Conservation (phyloP, 2,113 vertebrate species). For the Casuarius casuarius region DNA sequence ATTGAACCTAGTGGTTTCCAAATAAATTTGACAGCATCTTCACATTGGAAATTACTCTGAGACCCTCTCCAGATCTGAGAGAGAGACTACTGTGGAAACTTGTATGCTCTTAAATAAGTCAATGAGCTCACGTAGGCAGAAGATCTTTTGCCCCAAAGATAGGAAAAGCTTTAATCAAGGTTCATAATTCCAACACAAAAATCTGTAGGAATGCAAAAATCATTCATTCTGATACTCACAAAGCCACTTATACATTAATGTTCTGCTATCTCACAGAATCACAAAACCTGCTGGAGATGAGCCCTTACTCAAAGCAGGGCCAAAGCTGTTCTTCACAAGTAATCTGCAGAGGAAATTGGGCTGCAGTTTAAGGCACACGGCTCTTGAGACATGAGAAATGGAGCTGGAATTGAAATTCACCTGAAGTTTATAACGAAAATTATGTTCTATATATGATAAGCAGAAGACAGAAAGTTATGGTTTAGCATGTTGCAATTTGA, state of each 20-base stretch:
- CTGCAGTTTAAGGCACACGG: neutral
- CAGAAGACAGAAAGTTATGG: neutral
- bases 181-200: neutral
- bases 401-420: neutral
- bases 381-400: neutral
- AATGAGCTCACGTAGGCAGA: neutral
- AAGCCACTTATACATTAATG: neutral
- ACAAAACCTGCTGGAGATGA: neutral
- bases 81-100: neutral
- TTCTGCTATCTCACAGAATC: neutral
- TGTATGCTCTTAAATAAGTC: neutral
- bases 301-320: rapidly evolving
- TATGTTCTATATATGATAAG: neutral
- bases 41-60: neutral
- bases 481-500: neutral
- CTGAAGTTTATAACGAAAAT: neutral
- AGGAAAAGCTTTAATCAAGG: neutral
- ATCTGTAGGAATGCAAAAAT: neutral
- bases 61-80: neutral
- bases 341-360: neutral
- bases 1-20: neutral
- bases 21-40: neutral
- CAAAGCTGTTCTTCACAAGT: neutral
- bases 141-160: neutral
- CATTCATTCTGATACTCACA: neutral